These are phyloP conservation scores for Cyprinus carpio DNA, from an alignment of 2,113 vertebrate genomes.

Conservation along the genomic window DNA sequence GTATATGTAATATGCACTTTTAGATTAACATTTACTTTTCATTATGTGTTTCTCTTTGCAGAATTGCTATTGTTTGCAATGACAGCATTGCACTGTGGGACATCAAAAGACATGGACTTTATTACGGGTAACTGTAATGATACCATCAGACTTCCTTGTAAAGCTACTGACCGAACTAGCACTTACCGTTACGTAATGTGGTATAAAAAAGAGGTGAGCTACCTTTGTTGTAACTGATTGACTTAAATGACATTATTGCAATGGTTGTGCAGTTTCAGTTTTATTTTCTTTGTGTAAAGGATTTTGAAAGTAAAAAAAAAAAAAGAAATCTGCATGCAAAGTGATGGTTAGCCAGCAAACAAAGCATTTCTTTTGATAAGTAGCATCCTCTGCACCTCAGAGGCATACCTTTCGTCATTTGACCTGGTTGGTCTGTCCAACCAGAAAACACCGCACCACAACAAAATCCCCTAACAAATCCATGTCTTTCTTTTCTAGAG, in stretches of 20 bases:
- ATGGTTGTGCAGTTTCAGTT: not conserved
- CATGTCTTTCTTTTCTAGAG: constrained; percentile 6
- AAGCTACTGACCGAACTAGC: not conserved
- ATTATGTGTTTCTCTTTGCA: not conserved
- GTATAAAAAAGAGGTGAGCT: constrained; percentile 5
- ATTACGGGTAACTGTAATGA: constrained; percentile 16
- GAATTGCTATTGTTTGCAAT: constrained; percentile 18
- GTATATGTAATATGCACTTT: too few species aligned
- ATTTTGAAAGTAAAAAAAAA: not conserved
- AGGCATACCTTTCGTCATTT: not conserved
- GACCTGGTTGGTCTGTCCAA: not conserved
- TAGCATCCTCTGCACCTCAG: not conserved
- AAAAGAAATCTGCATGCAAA: not conserved
- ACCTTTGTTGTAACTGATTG: not conserved
- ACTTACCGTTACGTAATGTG: constrained; percentile 35
- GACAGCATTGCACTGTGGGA: constrained; percentile 23
- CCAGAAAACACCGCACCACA: not conserved
- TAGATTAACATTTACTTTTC: not conserved
- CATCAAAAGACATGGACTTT: not conserved
- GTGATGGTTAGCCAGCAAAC: not conserved
- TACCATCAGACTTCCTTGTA: constrained; percentile 34
- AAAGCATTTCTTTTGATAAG: not conserved
- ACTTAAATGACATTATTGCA: not conserved
- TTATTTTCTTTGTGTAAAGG: not conserved
- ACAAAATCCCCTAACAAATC: not conserved